Evolutionary conservation across 1,140 invertebrate genomes (phyloP), one percentile per base, ranked within the genome.

Genomic region (Drosophila tsacasi): DNA sequence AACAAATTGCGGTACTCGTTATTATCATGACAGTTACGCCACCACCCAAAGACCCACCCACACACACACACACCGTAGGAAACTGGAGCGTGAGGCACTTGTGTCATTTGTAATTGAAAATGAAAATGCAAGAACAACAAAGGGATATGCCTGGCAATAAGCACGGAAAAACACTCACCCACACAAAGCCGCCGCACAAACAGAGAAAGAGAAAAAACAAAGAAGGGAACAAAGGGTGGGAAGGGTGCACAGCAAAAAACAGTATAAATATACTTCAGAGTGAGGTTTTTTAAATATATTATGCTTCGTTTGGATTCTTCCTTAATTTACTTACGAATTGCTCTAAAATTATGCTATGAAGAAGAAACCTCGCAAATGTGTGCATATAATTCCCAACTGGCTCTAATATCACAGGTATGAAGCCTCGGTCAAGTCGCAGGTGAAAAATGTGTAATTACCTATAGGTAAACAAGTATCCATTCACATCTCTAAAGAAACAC

Each of bases 81-180:
- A 90, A 90, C 79, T 90, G 76, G 85, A 90, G 86, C 85, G 85
- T 85, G 86, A 90, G 83, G 81, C 72, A 86, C 85, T 90, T 91
- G 85, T 90, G 85, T 91, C 85, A 90, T 90, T 90, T 91, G 86
- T 91, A 90, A 90, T 90, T 90, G 85, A 90, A 90, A 90, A 90
- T 90, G 85, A 90, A 90, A 90, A 90, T 90, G 82, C 76, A 84
- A 66, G 60, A 67, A 69, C 65, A 76, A 64, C 46, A 66, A 79
- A 42, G 58, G 68, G 50, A 83, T 50, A 69, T 65, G 64, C 55
- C 59, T 65, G 75, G 60, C 64, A 77, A 69, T 61, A 50, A 66
- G 60, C 40, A 57, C 64, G 52, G 23, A 81, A 54, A 50, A 46
- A 54, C 27, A 74, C 50, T 58, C 40, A 47, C 19, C 49, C 30